phyloP scores from a whole-genome alignment of 1,140 invertebrate genomes.

The Dendrolimus kikuchii region DNA sequence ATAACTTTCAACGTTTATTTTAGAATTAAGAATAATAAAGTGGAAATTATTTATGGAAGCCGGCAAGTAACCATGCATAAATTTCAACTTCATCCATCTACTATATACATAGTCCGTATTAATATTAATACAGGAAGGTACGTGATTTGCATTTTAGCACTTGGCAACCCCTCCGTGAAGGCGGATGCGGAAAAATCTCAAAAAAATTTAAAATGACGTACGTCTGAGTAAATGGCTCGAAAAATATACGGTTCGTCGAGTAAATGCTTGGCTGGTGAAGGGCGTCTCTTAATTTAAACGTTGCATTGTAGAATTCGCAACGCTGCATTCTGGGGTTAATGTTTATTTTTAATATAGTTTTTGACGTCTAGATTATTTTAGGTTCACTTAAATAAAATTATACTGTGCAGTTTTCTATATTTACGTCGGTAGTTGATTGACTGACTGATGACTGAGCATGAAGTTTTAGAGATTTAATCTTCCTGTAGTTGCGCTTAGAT shows the following conservation, averaged over 20 bases:
- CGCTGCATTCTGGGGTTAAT: constrained; percentile 18
- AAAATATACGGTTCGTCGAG: constrained; percentile 45
- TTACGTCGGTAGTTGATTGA: no score
- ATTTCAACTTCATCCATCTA: constrained; percentile 11
- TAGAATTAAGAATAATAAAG: no score
- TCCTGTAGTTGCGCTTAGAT: no score
- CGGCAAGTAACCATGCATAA: constrained; percentile 18
- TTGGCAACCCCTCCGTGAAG: constrained; percentile 32
- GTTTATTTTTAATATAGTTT: constrained; percentile 4
- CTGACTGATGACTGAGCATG: no score
- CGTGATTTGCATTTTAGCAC: constrained; percentile 55
- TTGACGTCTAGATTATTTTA: background rate
- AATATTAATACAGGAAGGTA: constrained; percentile 38
- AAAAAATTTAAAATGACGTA: constrained; percentile 40
- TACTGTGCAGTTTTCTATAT: no score
- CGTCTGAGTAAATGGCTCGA: constrained; percentile 58
- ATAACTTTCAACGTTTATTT: no score
- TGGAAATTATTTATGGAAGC: constrained; percentile 6
- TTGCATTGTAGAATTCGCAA: constrained; percentile 9
- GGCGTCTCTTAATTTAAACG: constrained; percentile 19
- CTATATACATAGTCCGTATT: constrained; percentile 11
- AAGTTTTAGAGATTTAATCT: no score
- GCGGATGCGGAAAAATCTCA: constrained; percentile 41
- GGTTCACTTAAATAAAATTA: no score
- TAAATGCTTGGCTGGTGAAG: constrained; percentile 37